These are phyloP conservation scores for Protaetia brevitarsis DNA, from an alignment of 1,140 invertebrate genomes.

Conservation along the genomic window DNA sequence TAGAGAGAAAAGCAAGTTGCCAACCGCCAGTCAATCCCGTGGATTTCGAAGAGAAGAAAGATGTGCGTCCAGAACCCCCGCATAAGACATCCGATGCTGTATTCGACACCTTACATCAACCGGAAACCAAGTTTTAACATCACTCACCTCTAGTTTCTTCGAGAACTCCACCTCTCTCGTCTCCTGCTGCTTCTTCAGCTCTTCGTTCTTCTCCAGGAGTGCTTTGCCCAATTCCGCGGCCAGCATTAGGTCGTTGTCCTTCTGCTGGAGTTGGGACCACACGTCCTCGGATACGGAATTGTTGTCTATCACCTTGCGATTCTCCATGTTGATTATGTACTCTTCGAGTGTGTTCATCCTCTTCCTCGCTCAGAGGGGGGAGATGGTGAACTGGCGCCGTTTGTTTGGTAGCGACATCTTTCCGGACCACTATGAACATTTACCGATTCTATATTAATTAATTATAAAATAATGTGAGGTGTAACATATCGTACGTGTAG, in stretches of 20 bases:
- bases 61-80: background rate
- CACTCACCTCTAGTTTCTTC: constrained; percentile 85
- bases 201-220: constrained; percentile 89
- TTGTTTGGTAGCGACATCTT: too few species aligned
- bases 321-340: constrained; percentile 48
- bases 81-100: background rate
- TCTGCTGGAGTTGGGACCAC: constrained; percentile 80
- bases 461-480: too few species aligned
- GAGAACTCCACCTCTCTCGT: constrained; percentile 82
- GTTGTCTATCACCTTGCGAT: constrained; percentile 43
- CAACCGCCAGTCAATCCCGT: background rate
- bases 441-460: too few species aligned
- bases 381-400: too few species aligned
- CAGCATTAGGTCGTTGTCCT: constrained; percentile 87
- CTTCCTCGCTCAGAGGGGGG: too few species aligned
- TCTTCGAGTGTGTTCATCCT: constrained; percentile 41
- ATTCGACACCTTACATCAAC: background rate
- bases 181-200: constrained; percentile 84
- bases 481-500: too few species aligned
- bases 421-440: too few species aligned
- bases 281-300: constrained; percentile 63
- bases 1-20: constrained; percentile 28
- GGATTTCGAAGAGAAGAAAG: background rate
- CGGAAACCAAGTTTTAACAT: background rate
- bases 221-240: constrained; percentile 95